These are phyloP conservation scores for Uria aalge DNA, from an alignment of 2,113 vertebrate species.

Conservation along the genomic window DNA sequence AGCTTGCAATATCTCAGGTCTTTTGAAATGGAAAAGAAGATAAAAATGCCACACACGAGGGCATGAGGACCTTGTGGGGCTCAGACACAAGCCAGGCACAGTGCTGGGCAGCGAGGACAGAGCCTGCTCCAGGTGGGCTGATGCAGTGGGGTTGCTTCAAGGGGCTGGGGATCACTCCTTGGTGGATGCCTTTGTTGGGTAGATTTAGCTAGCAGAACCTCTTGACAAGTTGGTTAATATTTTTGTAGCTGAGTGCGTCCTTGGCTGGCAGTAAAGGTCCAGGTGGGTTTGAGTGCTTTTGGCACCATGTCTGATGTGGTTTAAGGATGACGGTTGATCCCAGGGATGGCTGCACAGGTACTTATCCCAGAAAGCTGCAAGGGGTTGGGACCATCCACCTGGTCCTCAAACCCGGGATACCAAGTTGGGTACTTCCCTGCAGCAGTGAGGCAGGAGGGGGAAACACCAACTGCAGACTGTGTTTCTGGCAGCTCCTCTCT, in stretches of 20 bases:
- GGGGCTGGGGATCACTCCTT: neutral
- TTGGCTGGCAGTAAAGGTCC: neutral
- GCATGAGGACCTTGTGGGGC: neutral
- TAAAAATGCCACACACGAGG: neutral
- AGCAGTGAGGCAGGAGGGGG: neutral
- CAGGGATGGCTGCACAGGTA: neutral
- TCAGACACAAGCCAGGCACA: neutral
- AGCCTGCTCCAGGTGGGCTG: neutral
- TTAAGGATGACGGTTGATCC: neutral
- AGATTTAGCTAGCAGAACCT: neutral
- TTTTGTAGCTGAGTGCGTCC: neutral
- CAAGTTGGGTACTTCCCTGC: rapidly evolving
- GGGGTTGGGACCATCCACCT: neutral
- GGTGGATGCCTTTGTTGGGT: neutral
- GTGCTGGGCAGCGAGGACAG: neutral
- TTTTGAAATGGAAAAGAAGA: neutral
- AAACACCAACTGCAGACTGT: neutral
- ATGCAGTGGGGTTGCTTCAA: neutral
- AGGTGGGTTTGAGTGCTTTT: neutral
- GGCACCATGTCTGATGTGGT: neutral
- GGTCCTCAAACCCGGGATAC: neutral
- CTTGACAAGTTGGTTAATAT: neutral
- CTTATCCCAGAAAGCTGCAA: neutral
- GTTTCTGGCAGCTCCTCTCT: neutral
- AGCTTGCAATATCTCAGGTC: neutral